These are phyloP conservation scores for Ochropacha duplaris DNA, from an alignment of 2,888 invertebrate species.

Conservation along the genomic window DNA sequence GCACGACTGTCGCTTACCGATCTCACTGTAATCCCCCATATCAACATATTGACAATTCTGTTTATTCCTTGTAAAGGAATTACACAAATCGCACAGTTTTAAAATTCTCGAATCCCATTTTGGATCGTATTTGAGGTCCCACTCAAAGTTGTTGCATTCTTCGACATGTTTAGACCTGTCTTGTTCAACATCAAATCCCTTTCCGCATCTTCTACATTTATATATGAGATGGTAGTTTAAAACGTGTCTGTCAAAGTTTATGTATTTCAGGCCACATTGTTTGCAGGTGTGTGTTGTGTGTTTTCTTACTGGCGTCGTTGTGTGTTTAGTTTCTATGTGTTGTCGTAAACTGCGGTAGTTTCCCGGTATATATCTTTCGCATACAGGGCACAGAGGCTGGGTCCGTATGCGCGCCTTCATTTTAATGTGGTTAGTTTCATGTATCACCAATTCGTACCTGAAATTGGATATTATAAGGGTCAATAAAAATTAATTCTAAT, in stretches of 20 bases:
- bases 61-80: conserved; percentile 34
- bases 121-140: neutral
- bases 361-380: conserved; percentile 40
- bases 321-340: conserved; percentile 11
- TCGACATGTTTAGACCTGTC: neutral
- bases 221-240: conserved; percentile 20
- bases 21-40: conserved; percentile 18
- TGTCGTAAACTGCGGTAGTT: conserved; percentile 10
- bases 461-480: no score
- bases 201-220: conserved; percentile 10
- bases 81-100: conserved; percentile 41
- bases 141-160: neutral
- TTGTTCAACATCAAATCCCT: conserved; percentile 7
- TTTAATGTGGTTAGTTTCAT: conserved; percentile 41
- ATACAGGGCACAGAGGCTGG: conserved; percentile 30
- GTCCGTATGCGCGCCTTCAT: conserved; percentile 10
- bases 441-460: conserved; percentile 44
- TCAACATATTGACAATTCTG: conserved; percentile 21
- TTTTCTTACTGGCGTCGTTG: neutral
- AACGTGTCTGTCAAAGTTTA: conserved; percentile 10
- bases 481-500: no score
- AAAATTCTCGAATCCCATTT: conserved; percentile 9
- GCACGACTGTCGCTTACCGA: conserved; percentile 30
- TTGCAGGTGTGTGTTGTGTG: conserved; percentile 8
- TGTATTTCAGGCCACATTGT: conserved; percentile 20